Base-by-base conservation (phyloP, 2,113 vertebrate genomes). In the Morone saxatilis region DNA sequence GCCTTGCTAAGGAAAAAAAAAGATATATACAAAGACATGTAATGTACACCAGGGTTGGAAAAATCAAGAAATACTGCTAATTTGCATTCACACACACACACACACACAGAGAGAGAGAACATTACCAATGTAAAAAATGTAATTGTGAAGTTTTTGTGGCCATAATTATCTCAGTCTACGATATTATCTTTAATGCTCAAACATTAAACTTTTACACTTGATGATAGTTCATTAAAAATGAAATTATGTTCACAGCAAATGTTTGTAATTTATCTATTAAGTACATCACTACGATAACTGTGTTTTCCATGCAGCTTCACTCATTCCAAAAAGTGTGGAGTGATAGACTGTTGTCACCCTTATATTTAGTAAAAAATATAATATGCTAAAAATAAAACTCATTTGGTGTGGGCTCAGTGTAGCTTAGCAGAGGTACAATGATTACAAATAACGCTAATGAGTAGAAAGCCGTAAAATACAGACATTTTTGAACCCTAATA, bases 61-160 rank as follows among this genome's bases (percentile, higher is more conserved):
- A 47, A 48, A 48, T 6, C 11, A 17, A 61, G 5, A 60, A 53
- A 43, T 38, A 50, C n/a, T 73, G 41, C 41, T 56, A 56, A 51
- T 17, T 43, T 17, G 11, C 36, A 41, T 25, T 41, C 22, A 61
- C 25, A 45, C 61, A 45, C 72, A 86, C n/a, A 65, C 74, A 66
- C 17, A 57, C 48, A 47, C 56, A 61, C 25, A 45, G 68, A 86
- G 17, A 65, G 50, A 66, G 11, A 57, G 48, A 47, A 45, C 60
- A 72, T 71, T 54, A 43, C 68, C n/a, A 56, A 19, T 19, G 51
- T 54, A 14, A 54, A 31, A 61, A 45, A 17, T 14, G 0, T 16
- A 0, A n/a, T 20, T 36, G 10, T 53, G 7, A 53, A 20, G 14
- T 31, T 62, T 41, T 20, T 60, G 12, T 38, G 10, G 16, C 62